Evolutionary conservation across 2,888 invertebrate genomes (phyloP).

Genomic region (Leistus spinibarbis): DNA sequence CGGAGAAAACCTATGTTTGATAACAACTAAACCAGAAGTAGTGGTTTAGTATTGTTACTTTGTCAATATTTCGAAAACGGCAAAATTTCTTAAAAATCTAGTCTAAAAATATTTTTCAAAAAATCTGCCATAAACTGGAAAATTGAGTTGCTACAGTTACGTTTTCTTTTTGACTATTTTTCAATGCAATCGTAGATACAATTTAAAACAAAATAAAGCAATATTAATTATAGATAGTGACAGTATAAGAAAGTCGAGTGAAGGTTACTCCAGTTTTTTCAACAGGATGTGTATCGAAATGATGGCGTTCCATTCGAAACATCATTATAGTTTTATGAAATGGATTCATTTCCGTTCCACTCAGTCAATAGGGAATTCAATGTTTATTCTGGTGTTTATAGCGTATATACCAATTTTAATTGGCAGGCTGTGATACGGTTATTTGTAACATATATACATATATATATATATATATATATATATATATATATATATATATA

Average conservation of each 20-base stretch:
- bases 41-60: too few relatives aligned
- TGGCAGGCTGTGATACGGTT: not conserved
- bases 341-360: conserved; percentile 27
- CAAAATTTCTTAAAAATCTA: too few relatives aligned
- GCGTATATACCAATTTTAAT: not conserved
- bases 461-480: not conserved
- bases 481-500: not conserved
- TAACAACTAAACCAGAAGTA: too few relatives aligned
- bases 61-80: too few relatives aligned
- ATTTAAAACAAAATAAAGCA: too few relatives aligned
- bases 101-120: too few relatives aligned
- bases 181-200: too few relatives aligned
- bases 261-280: not conserved
- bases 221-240: too few relatives aligned
- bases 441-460: not conserved
- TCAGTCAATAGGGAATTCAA: conserved; percentile 17
- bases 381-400: not conserved
- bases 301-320: not conserved
- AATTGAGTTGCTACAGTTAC: conserved; percentile 12
- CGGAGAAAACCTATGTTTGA: too few relatives aligned
- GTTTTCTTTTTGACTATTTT: conserved; percentile 21
- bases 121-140: too few relatives aligned
- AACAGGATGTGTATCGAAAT: not conserved
- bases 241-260: too few relatives aligned
- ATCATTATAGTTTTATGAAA: conserved; percentile 30